Base-by-base conservation (phyloP, 2,797 vertebrate genomes). In the Macroramphosus scolopax region DNA sequence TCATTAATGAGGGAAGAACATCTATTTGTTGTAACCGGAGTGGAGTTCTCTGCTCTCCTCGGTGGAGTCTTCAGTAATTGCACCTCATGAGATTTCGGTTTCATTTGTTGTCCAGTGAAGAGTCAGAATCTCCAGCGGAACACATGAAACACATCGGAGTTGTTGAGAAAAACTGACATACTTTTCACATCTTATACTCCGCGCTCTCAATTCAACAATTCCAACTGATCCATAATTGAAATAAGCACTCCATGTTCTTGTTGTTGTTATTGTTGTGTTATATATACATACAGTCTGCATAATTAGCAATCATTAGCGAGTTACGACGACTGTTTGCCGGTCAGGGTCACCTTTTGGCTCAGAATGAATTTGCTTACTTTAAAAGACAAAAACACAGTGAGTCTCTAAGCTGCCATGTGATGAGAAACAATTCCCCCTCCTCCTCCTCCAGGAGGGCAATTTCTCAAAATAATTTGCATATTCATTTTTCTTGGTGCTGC, bases 61-160 rank as follows among this genome's bases (percentile, higher is more conserved):
- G 7, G 25, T 72, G 48, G 74, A 60, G 44, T 45, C 43, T 54
- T 61, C 69, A 26, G 68, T 83, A 86, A 87, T 83, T 86, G 73
- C 68, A 44, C 72, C 82, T 80, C 76, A 16, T 36, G 77, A 71
- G 81, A 63, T 55, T 79, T 48, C 13, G 30, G 57, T 72, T 73
- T 63, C 58, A 75, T 78, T 77, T 77, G 61, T 78, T 79, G 77
- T 66, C 60, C 64, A 68, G 65, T 54, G 57, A 75, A 58, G 38
- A 76, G 50, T 33, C 52, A 33, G 46, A 61, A 59, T 56, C 53
- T 76, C 29, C 34, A 37, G 41, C 38, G 52, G 61, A 72, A 70
- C 36, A 52, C 39, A 7, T 63, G 18, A 70, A 75, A 57, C 42
- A 58, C 59, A 53, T 18, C 17, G 9, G 13, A 8, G 20, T 14